phyloP scores from a whole-genome alignment of 2,797 vertebrate genomes.

The Eurystomus glaucurus region DNA sequence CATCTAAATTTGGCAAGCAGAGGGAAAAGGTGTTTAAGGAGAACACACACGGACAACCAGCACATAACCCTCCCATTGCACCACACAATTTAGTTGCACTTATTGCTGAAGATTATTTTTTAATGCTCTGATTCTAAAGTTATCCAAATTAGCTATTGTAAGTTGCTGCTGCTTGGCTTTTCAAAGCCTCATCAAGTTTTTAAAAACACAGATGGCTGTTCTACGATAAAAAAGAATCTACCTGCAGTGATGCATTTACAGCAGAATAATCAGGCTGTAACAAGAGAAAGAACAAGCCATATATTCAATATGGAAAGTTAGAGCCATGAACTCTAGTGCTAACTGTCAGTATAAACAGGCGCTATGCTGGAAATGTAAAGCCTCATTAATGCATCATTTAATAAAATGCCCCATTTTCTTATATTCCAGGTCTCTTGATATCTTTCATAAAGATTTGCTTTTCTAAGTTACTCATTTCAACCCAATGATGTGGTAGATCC shows the following conservation, averaged over 20 bases:
- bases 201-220: constrained; percentile 76
- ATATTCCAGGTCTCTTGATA: neutral
- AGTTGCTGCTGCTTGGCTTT: constrained; percentile 51
- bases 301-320: neutral
- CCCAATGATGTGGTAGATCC: neutral
- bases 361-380: neutral
- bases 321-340: neutral
- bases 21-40: constrained; percentile 19
- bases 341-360: constrained; percentile 27
- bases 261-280: constrained; percentile 52
- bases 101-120: constrained; percentile 62
- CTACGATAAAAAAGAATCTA: constrained; percentile 47
- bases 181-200: constrained; percentile 72
- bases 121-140: constrained; percentile 56
- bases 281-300: neutral
- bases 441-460: constrained; percentile 36
- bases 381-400: constrained; percentile 54
- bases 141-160: constrained; percentile 63
- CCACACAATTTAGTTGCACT: neutral
- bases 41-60: neutral
- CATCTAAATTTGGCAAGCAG: constrained; percentile 20
- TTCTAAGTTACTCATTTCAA: neutral
- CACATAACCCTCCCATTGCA: constrained; percentile 3
- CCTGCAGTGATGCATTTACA: constrained; percentile 64
- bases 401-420: constrained; percentile 43